A percentile compares a stretch with the other conserved stretches of the same genome.
Conservation (phyloP, 2,888 invertebrate species). For the Hanleya hanleyi region DNA sequence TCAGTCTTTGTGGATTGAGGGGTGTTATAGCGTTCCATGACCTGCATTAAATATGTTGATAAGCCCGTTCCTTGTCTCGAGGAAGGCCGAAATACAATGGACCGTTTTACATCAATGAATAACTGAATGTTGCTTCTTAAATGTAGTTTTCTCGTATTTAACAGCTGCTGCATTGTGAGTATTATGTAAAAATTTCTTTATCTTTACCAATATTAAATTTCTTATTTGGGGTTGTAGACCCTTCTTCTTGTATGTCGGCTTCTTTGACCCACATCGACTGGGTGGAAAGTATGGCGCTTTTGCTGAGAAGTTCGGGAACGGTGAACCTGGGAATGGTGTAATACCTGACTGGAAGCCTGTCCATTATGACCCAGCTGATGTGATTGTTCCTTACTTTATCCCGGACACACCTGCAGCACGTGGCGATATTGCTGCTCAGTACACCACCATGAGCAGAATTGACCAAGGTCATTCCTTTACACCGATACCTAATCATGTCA, state of each 20-base stretch:
- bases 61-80: no score
- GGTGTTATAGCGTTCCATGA: no score
- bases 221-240: conserved; percentile 37
- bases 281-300: conserved; percentile 88
- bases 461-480: conserved; percentile 83
- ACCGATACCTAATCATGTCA: background rate
- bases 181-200: no score
- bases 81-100: no score
- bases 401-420: conserved; percentile 86
- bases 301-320: conserved; percentile 92
- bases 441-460: conserved; percentile 89
- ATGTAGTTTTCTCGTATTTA: no score
- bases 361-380: conserved; percentile 87
- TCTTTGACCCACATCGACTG: conserved; percentile 95
- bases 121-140: no score
- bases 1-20: no score
- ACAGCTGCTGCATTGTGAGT: no score
- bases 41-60: no score
- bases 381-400: conserved; percentile 86
- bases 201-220: no score
- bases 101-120: no score
- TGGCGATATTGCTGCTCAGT: conserved; percentile 89
- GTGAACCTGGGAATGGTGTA: conserved; percentile 84
- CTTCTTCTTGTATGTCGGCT: conserved; percentile 89
- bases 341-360: conserved; percentile 93